phyloP scores from a whole-genome alignment of 2,797 vertebrate genomes.

The Graptemys geographica region DNA sequence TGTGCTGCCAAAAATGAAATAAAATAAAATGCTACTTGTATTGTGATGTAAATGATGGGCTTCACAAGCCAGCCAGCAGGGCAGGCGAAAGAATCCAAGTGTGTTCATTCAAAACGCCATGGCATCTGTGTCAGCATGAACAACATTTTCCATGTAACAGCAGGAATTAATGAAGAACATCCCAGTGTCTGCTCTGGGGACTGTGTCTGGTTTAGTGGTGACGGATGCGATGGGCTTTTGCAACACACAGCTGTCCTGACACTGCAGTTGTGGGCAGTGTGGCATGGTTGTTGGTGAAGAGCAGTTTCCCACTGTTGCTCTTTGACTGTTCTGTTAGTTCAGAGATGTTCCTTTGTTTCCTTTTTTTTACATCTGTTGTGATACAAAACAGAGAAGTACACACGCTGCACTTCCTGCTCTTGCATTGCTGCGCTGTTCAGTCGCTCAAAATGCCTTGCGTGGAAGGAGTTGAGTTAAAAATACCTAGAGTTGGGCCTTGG shows the following conservation, averaged over 20 bases:
- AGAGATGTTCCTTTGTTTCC: neutral
- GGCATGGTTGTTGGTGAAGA: neutral
- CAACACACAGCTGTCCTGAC: neutral
- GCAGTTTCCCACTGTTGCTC: neutral
- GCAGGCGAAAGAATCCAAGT: neutral
- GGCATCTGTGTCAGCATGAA: neutral
- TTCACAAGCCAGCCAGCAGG: conserved; percentile 53
- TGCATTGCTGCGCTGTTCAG: neutral
- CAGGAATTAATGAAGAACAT: neutral
- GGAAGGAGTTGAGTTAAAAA: neutral
- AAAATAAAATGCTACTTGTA: conserved; percentile 27
- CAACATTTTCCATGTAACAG: neutral
- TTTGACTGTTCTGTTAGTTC: neutral
- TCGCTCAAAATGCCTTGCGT: neutral
- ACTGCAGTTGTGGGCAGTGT: neutral
- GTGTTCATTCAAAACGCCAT: neutral
- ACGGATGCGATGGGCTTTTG: rapidly evolving
- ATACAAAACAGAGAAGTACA: neutral
- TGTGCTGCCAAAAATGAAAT: conserved; percentile 35
- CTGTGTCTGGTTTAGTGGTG: neutral
- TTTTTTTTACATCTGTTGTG: neutral
- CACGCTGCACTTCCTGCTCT: neutral
- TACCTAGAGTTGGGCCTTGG: neutral
- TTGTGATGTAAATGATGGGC: conserved; percentile 28
- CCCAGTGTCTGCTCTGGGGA: rapidly evolving